Evolutionary conservation across 53 echinoderm and acorn worm genomes (phyloP).

Genomic region (Pentamera pediparva): DNA sequence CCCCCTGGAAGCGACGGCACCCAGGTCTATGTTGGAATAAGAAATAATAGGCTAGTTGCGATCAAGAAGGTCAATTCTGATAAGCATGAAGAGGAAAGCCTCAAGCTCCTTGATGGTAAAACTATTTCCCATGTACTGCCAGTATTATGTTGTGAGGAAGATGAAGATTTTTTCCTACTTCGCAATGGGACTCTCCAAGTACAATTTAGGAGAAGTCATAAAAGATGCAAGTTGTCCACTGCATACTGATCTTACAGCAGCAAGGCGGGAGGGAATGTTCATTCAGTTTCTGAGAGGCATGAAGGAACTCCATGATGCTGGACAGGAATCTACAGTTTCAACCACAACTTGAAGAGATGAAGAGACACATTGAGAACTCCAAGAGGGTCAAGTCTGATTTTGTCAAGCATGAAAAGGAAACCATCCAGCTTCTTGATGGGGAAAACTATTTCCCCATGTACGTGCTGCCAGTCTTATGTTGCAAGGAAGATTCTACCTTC

Average conservation of each 20-base stretch:
- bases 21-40: background rate
- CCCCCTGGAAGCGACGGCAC: background rate
- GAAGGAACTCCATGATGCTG: background rate
- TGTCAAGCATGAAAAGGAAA: too few relatives aligned
- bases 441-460: too few relatives aligned
- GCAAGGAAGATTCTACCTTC: too few relatives aligned
- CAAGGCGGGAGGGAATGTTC: background rate
- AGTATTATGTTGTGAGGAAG: slow-evolving; percentile 5
- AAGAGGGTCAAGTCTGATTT: too few relatives aligned
- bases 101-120: background rate
- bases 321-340: background rate
- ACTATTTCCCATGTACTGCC: background rate
- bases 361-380: too few relatives aligned
- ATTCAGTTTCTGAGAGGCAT: background rate
- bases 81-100: background rate
- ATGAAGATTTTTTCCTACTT: slow-evolving; percentile 25
- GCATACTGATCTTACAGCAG: too few relatives aligned
- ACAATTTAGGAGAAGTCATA: background rate
- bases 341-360: too few relatives aligned
- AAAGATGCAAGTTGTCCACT: background rate
- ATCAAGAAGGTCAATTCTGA: slow-evolving; percentile 10
- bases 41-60: background rate
- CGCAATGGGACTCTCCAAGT: background rate
- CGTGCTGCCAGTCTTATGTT: too few relatives aligned
- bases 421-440: too few relatives aligned